A percentile compares a stretch with the other conserved stretches of the same genome.
Conservation (phyloP, 2,888 invertebrate genomes). For the Aphidius colemani region DNA sequence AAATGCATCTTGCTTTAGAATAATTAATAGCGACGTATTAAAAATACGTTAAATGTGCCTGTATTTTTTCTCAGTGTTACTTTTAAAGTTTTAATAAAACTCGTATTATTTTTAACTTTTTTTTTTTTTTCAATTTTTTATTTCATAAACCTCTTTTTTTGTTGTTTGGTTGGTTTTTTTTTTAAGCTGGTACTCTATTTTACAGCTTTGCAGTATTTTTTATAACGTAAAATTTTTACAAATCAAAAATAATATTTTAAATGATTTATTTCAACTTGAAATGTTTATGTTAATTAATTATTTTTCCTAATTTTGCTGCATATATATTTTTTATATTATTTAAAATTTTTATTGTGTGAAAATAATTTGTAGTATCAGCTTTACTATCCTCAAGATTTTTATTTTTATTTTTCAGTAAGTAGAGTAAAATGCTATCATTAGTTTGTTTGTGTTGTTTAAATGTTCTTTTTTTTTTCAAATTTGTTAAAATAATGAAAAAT, state of each 20-base stretch:
- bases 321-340: too few relatives aligned
- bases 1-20: neutral
- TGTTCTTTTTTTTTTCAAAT: neutral
- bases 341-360: neutral
- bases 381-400: neutral
- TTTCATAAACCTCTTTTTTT: constrained; percentile 34
- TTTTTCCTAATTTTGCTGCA: too few relatives aligned
- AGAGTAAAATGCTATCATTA: neutral
- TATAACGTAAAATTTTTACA: too few relatives aligned
- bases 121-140: constrained; percentile 39
- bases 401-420: neutral
- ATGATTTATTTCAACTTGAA: too few relatives aligned
- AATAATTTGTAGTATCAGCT: constrained; percentile 22
- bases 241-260: neutral
- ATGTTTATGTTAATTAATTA: too few relatives aligned
- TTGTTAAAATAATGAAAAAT: neutral
- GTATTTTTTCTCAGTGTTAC: constrained; percentile 49
- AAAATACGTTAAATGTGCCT: constrained; percentile 45
- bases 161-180: constrained; percentile 13
- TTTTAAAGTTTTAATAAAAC: constrained; percentile 49
- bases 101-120: constrained; percentile 54
- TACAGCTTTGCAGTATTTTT: too few relatives aligned
- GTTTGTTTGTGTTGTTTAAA: neutral
- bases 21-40: neutral
- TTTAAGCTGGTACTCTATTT: neutral